Evolutionary conservation across 2,797 vertebrate genomes (phyloP).

Genomic region (Acomys russatus): DNA sequence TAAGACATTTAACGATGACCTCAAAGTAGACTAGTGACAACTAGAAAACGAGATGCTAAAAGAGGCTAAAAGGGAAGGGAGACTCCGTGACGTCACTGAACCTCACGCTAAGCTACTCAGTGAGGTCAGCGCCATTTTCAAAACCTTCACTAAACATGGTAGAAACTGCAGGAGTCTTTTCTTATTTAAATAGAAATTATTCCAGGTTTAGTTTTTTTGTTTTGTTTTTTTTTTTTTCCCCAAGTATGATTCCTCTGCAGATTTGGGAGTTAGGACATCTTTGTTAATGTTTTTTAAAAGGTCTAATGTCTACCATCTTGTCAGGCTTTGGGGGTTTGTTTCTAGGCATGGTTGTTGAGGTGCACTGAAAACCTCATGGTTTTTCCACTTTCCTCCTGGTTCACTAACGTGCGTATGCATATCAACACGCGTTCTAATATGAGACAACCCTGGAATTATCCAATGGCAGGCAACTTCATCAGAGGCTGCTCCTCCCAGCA

Average conservation of each 20-base stretch:
- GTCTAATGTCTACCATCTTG: neutral
- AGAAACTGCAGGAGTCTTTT: neutral
- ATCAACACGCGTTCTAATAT: neutral
- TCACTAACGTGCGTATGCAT: constrained; percentile 16
- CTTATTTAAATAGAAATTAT: neutral
- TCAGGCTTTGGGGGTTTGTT: constrained; percentile 21
- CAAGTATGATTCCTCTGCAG: neutral
- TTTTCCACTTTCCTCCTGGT: neutral
- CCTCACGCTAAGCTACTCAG: no score
- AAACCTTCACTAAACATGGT: neutral
- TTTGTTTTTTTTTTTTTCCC: neutral
- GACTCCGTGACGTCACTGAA: neutral
- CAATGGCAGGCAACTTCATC: neutral
- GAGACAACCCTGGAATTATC: neutral
- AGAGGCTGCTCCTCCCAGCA: neutral
- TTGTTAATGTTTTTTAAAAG: constrained; percentile 28
- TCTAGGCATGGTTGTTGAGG: neutral
- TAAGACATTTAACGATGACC: neutral
- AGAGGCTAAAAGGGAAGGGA: no score
- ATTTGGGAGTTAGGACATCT: neutral
- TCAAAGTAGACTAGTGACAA: neutral
- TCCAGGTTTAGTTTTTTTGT: neutral
- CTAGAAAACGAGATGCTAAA: neutral
- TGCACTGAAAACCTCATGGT: neutral
- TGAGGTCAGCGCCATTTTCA: neutral